These are phyloP conservation scores for Pheucticus melanocephalus DNA, from an alignment of 2,113 vertebrate genomes.

Conservation along the genomic window DNA sequence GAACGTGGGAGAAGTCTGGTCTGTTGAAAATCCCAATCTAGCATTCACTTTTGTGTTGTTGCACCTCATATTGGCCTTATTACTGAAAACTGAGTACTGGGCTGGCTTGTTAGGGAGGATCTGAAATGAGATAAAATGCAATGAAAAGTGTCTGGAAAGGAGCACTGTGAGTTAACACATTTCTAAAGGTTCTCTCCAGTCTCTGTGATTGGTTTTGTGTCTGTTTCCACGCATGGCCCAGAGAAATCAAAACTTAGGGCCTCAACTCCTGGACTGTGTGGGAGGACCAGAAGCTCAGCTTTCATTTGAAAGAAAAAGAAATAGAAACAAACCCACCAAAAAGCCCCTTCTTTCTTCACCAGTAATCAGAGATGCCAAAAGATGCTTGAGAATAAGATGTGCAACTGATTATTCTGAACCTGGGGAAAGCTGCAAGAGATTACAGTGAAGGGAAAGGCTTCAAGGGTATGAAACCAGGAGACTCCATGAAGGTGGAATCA, in stretches of 20 bases:
- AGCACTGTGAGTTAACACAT: neutral
- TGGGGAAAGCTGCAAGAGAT: neutral
- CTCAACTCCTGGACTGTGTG: neutral
- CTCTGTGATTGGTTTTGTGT: neutral
- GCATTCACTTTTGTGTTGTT: neutral
- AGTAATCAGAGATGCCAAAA: neutral
- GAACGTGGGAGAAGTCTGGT: neutral
- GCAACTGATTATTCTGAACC: neutral
- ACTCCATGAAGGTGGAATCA: neutral
- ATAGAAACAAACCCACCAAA: neutral
- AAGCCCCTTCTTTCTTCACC: neutral
- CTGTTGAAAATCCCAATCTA: neutral
- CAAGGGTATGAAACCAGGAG: neutral
- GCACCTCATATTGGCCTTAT: neutral
- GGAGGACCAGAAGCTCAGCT: constrained; percentile 5
- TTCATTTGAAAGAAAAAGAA: neutral
- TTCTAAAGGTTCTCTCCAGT: neutral
- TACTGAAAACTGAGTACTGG: neutral
- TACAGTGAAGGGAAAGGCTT: neutral
- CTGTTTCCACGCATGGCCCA: neutral
- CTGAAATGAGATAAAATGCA: neutral
- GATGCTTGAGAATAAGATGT: neutral
- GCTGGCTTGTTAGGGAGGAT: neutral
- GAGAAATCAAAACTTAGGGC: neutral
- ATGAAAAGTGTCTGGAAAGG: neutral